Conservation (phyloP, 1,140 invertebrate species). For the Micrasema minimum region DNA sequence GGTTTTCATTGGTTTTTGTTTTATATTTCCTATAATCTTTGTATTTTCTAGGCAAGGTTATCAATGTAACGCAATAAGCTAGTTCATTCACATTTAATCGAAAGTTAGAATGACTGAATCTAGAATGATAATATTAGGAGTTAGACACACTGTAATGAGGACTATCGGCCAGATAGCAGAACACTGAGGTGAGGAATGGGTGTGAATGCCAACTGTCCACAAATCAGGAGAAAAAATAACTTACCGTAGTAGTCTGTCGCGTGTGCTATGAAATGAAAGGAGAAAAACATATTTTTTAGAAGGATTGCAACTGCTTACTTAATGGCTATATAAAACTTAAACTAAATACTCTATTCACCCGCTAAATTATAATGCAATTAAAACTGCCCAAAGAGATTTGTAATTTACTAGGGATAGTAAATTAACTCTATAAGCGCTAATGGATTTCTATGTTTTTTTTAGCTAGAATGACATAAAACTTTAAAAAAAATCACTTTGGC, state of each 20-base stretch:
- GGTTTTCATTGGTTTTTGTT: conserved; percentile 50
- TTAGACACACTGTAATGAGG: conserved; percentile 35
- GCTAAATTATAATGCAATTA: too few relatives aligned
- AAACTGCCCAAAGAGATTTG: too few relatives aligned
- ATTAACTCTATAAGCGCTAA: too few relatives aligned
- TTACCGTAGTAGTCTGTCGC: conserved; percentile 99
- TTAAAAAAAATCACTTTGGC: too few relatives aligned
- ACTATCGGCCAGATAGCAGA: conserved; percentile 1
- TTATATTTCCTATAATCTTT: conserved; percentile 21
- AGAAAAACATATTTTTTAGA: conserved; percentile 60
- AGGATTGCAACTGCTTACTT: conserved; percentile 34
- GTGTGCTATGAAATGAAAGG: conserved; percentile 86
- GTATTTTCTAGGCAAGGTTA: conserved; percentile 8
- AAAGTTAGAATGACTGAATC: conserved; percentile 9
- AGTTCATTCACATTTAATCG: conserved; percentile 4
- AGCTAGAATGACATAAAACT: too few relatives aligned
- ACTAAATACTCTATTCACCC: background rate
- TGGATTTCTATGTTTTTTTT: too few relatives aligned
- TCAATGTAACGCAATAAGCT: conserved; percentile 8
- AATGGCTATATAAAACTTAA: conserved; percentile 1
- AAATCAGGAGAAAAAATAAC: conserved; percentile 82
- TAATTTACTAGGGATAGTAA: too few relatives aligned
- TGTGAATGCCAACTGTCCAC: conserved; percentile 47
- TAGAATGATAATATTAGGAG: conserved; percentile 3
- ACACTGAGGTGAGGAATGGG: background rate